Evolutionary conservation across 2,888 invertebrate species (phyloP), one percentile per base, ranked within the genome.

Genomic region (Bellardia bayeri): DNA sequence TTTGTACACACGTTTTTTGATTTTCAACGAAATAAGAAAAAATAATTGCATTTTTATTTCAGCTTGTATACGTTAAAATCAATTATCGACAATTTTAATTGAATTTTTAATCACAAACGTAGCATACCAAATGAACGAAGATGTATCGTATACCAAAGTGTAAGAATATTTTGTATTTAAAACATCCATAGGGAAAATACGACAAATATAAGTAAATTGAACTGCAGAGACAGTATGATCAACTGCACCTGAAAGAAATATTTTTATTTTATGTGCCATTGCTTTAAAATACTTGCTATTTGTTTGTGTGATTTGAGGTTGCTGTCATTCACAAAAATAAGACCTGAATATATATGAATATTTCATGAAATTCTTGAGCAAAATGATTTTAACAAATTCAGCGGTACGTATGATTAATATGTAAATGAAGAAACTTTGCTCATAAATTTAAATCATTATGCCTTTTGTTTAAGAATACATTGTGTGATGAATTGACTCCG

Each of bases 71-170:
- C 33, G 83, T 80, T 72, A 76, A 83, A 83, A 87, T 83, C 86
- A 87, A 87, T 87, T 87, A 87, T 81, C 80, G 80, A 76, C 81
- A 75, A 79, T 83, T 86, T 76, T 87, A 87, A 87, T 87, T 87
- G 83, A 87, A 87, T 83, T 83, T 83, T 80, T 83, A 83, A 87
- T 83, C 79, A 61, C 79, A 86, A 75, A 80, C 63, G 58, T 63
- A 66, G 63, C 75, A 75, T 54, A 69, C 30, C 51, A 72, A 71
- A 51, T 37, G 49, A 40, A 63, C 37, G 51, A 64, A 72, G 16
- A 45, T 16, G 30, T 30, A 30, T 56, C 16, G 11, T n/a, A 6
- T 56, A 51, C 13, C 33, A 37, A 61, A 33, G 14, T n/a, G 5
- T 42, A 72, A 56, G 72, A 74, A 72, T 45, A 37, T 2, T 23